These are phyloP conservation scores for Aplysia californica DNA, from an alignment of 1,140 invertebrate species.

Conservation along the genomic window DNA sequence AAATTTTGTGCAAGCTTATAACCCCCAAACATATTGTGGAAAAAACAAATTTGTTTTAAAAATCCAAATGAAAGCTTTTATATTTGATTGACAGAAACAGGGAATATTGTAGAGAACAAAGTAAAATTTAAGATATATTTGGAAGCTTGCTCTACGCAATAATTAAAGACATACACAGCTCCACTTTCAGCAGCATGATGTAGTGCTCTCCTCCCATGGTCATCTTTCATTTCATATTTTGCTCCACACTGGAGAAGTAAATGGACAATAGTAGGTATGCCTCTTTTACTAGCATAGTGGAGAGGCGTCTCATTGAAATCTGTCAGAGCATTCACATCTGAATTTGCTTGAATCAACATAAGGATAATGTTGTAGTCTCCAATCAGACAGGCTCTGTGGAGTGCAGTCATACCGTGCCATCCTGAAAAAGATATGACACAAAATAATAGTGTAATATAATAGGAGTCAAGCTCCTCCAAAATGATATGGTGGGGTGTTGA, in stretches of 20 bases:
- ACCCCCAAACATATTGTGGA: no score
- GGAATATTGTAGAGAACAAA: no score
- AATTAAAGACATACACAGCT: conserved; percentile 51
- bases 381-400: conserved; percentile 59
- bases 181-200: conserved; percentile 61
- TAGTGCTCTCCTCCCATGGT: conserved; percentile 42
- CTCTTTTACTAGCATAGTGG: conserved; percentile 59
- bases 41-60: not conserved
- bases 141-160: no score
- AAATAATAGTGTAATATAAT: no score
- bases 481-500: no score
- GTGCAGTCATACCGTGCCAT: conserved; percentile 59
- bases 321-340: conserved; percentile 57
- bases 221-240: conserved; percentile 46
- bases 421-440: no score
- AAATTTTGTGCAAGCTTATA: no score
- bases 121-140: no score
- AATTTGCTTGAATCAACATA: conserved; percentile 49
- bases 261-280: conserved; percentile 48
- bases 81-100: no score
- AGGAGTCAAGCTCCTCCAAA: no score
- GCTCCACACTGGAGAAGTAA: conserved; percentile 52
- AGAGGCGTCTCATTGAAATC: conserved; percentile 59
- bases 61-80: no score
- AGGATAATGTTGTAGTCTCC: conserved; percentile 48